Percentiles rank a stretch among this genome's conserved stretches.
These are phyloP conservation scores for Diplolepis rosae DNA, from an alignment of 2,888 invertebrate species.

Conservation along the genomic window DNA sequence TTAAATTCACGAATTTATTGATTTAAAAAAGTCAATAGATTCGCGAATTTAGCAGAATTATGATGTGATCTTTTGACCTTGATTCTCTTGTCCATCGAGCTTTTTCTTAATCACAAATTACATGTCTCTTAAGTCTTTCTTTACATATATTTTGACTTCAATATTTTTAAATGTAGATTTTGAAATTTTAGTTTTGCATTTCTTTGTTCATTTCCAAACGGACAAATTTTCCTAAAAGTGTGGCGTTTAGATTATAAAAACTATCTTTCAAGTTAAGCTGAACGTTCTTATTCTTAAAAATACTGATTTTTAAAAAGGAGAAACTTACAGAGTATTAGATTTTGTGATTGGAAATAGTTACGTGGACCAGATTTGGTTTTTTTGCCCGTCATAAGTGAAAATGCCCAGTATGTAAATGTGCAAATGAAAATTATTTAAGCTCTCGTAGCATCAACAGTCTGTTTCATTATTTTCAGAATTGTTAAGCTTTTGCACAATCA, in stretches of 20 bases:
- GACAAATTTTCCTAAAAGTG: too few relatives aligned
- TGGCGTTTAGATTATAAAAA: too few relatives aligned
- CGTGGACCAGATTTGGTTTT: conserved; percentile 20
- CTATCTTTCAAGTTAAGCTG: too few relatives aligned
- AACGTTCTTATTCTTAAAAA: background rate
- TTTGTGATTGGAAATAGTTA: conserved; percentile 21
- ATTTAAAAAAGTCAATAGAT: background rate
- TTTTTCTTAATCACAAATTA: conserved; percentile 12
- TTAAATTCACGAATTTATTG: background rate
- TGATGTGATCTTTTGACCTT: conserved; percentile 5
- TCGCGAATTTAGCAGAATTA: background rate
- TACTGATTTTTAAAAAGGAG: background rate
- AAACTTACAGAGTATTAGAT: background rate
- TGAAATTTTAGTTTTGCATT: too few relatives aligned
- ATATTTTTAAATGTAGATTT: too few relatives aligned
- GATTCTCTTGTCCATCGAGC: conserved; percentile 13
- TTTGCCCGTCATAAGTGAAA: conserved; percentile 12
- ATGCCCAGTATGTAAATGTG: background rate
- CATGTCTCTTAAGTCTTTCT: conserved; percentile 2
- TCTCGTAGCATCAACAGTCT: background rate
- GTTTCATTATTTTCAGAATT: background rate
- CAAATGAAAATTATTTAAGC: background rate
- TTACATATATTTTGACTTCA: too few relatives aligned
- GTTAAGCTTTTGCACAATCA: background rate
- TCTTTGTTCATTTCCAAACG: too few relatives aligned